A percentile compares a stretch with the other conserved stretches of the same genome.
Conservation (phyloP, 2,888 invertebrate species). For the Odontocerum albicorne region DNA sequence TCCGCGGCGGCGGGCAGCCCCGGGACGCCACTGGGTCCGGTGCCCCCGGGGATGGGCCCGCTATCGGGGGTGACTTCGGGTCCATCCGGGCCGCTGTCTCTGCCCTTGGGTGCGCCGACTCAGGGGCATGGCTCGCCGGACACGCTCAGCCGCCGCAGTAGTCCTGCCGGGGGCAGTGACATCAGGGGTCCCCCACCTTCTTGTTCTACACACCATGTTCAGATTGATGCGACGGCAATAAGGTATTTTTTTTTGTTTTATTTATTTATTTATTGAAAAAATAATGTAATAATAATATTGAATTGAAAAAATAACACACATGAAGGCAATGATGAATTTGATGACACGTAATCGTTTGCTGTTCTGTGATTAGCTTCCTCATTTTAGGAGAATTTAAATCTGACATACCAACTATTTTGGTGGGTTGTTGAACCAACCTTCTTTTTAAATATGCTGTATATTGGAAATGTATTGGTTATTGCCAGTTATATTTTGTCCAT, state of each 20-base stretch:
- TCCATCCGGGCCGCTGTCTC: conserved; percentile 71
- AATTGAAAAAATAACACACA: not conserved
- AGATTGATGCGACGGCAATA: conserved; percentile 57
- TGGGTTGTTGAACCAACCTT: too few species aligned
- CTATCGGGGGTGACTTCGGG: conserved; percentile 73
- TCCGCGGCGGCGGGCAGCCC: conserved; percentile 54
- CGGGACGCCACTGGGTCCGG: conserved; percentile 57
- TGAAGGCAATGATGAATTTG: too few species aligned
- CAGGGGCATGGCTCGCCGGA: conserved; percentile 78
- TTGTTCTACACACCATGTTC: conserved; percentile 57
- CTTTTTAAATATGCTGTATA: too few species aligned
- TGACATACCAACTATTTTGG: too few species aligned
- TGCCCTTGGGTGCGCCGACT: conserved; percentile 77
- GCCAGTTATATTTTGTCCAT: too few species aligned
- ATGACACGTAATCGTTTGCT: too few species aligned
- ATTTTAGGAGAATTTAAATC: too few species aligned
- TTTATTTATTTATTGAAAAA: not conserved
- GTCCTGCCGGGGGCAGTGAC: conserved; percentile 43
- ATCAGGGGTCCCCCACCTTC: conserved; percentile 49
- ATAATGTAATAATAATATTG: not conserved
- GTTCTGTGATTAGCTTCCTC: too few species aligned
- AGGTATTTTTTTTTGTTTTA: conserved; percentile 44
- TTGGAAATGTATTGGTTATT: too few species aligned
- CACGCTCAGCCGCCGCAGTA: conserved; percentile 70
- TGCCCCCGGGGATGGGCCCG: conserved; percentile 73